phyloP scores from a whole-genome alignment of 2,888 invertebrate genomes.

The Dryobota labecula region DNA sequence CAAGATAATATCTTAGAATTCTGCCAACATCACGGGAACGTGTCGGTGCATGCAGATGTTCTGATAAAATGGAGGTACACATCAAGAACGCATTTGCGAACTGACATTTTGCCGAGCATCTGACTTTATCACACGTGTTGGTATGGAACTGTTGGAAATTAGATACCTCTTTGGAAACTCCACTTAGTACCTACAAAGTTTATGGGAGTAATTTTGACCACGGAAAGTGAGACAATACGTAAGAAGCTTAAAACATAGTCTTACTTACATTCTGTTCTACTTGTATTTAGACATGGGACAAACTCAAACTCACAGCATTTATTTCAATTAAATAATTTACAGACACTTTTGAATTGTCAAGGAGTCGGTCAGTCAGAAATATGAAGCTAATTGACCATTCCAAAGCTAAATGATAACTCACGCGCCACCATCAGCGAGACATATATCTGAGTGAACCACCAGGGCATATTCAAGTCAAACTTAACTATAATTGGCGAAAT shows the following conservation, averaged over 20 bases:
- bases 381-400: too few relatives aligned
- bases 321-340: too few relatives aligned
- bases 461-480: too few relatives aligned
- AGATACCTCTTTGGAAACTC: background rate
- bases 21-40: constrained; percentile 47
- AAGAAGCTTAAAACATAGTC: background rate
- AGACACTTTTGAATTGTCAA: too few relatives aligned
- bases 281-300: too few relatives aligned
- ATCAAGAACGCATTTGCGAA: constrained; percentile 51
- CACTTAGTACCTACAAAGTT: background rate
- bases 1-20: constrained; percentile 37
- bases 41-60: constrained; percentile 51
- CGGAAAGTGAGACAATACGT: too few relatives aligned
- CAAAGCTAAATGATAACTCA: too few relatives aligned
- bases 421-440: too few relatives aligned
- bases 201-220: background rate
- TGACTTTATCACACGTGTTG: constrained; percentile 6
- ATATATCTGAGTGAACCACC: too few relatives aligned
- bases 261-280: constrained; percentile 2
- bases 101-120: constrained; percentile 19
- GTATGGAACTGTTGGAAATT: background rate
- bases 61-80: constrained; percentile 37
- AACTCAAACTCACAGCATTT: too few relatives aligned
- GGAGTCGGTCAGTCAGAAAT: too few relatives aligned
- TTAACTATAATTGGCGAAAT: too few relatives aligned